Base-by-base conservation (phyloP, 1,140 invertebrate genomes). In the Neodiprion fabricii region DNA sequence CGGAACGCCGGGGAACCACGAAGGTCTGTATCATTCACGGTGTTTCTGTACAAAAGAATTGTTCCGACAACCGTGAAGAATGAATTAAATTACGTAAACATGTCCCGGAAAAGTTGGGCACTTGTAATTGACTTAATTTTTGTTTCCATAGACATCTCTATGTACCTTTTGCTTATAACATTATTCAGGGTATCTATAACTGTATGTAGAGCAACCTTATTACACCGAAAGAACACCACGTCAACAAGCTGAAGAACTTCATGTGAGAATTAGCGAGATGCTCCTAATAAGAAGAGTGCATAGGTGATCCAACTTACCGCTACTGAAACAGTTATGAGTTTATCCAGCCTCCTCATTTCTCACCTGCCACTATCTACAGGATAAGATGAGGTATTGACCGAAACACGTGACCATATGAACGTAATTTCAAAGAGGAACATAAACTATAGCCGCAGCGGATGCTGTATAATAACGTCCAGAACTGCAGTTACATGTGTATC, bases 261-360 rank as follows among this genome's bases (percentile, higher is more conserved):
- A 61, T 61, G 53, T 61, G 53, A 61, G 53, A 61, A 85, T 85
- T 85, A 85, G 83, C 78, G 68, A 78, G 79, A 82, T 84, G 74
- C 71, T 79, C 76, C 80, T 85, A 85, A 85, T 84, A 84, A 85
- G 82, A 84, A 81, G 77, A 82, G 75, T 48, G 70, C 73, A 82
- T 73, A 61, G 53, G 53, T 61, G 53, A 61, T 61, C 66, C 74
- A 79, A 79, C 82, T 79, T 85, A 82, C 84, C 84, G 84, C 84
- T 85, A 85, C 71, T 75, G 78, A 79, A 84, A 85, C 84, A 85
- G 84, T 85, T 85, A 85, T 84, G 82, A 85, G 53, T 61, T 61
- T 61, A 61, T 61, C 53, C 53, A 17, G 11, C 53, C 53, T 12
- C n/a, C 53, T 61, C 53, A 61, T 61, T 61, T 61, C 53, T 61